Evolutionary conservation across 37 sponge, comb jelly and placozoan species (phyloP).

Genomic region (Ephydatia muelleri): DNA sequence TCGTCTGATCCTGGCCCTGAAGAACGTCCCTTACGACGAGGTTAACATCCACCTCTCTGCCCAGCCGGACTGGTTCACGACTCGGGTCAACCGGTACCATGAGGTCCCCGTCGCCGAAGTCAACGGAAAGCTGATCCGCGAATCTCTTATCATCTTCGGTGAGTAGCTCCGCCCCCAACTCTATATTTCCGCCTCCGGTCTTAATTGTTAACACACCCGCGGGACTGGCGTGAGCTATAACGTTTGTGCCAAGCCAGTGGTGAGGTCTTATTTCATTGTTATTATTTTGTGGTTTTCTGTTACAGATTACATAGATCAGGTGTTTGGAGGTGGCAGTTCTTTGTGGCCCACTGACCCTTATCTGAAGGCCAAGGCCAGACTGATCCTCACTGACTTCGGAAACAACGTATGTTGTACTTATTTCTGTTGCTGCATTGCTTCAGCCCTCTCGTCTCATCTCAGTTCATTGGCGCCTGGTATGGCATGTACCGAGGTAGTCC

Average conservation of each 20-base stretch:
- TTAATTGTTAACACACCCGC: neutral
- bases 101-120: slow-evolving; percentile 67
- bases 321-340: slow-evolving; percentile 34
- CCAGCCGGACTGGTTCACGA: slow-evolving; percentile 77
- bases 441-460: neutral
- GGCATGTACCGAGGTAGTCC: slow-evolving; percentile 28
- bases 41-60: slow-evolving; percentile 62
- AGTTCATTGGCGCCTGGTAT: slow-evolving; percentile 72
- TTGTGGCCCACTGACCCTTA: slow-evolving; percentile 59
- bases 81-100: slow-evolving; percentile 61
- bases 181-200: neutral
- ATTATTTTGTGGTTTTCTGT: too few species aligned
- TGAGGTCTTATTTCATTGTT: too few species aligned
- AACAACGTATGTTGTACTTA: slow-evolving; percentile 33
- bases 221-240: too few species aligned
- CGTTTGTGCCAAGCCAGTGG: too few species aligned
- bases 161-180: slow-evolving; percentile 14
- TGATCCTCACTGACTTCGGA: slow-evolving; percentile 56
- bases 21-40: slow-evolving; percentile 44
- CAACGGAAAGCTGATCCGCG: slow-evolving; percentile 61
- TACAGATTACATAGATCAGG: slow-evolving; percentile 76
- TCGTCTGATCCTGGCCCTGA: slow-evolving; percentile 51
- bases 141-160: slow-evolving; percentile 75
- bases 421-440: neutral
- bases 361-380: slow-evolving; percentile 43